A percentile compares a stretch with the other conserved stretches of the same genome.
Conservation (phyloP, 2,797 vertebrate species). For the Rhinoraja longicauda region DNA sequence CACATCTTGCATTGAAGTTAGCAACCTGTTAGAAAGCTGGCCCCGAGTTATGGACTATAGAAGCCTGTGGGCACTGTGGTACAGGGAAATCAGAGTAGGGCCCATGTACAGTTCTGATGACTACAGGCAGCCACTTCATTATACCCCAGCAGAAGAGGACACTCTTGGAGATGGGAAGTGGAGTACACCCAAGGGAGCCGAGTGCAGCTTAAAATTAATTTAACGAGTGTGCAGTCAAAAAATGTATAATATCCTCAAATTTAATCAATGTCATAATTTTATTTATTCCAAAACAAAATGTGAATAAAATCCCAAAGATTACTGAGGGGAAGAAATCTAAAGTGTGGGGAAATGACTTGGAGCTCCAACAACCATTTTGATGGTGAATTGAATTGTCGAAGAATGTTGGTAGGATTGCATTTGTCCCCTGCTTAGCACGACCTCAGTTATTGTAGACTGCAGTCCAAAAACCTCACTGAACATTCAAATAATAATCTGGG, state of each 20-base stretch:
- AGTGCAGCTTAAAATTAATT: neutral
- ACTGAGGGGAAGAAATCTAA: neutral
- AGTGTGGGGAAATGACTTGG: neutral
- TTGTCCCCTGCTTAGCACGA: too few relatives aligned
- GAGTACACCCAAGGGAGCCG: too few relatives aligned
- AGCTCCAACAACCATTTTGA: neutral
- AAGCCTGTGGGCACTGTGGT: neutral
- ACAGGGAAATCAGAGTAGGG: neutral
- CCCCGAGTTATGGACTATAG: too few relatives aligned
- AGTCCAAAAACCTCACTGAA: too few relatives aligned
- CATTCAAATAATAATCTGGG: too few relatives aligned
- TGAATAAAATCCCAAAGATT: neutral
- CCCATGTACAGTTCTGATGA: neutral
- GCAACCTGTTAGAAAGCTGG: too few relatives aligned
- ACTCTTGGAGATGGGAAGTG: too few relatives aligned
- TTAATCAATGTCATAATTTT: too few relatives aligned
- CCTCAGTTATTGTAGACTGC: too few relatives aligned
- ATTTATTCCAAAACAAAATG: neutral
- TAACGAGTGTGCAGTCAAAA: constrained; percentile 17
- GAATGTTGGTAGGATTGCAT: neutral
- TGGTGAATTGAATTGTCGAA: neutral
- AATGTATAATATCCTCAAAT: neutral
- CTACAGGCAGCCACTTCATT: neutral
- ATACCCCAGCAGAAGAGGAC: neutral
- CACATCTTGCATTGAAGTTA: too few relatives aligned